These are phyloP conservation scores for Neria commutata DNA, from an alignment of 2,888 invertebrate species.

Conservation along the genomic window DNA sequence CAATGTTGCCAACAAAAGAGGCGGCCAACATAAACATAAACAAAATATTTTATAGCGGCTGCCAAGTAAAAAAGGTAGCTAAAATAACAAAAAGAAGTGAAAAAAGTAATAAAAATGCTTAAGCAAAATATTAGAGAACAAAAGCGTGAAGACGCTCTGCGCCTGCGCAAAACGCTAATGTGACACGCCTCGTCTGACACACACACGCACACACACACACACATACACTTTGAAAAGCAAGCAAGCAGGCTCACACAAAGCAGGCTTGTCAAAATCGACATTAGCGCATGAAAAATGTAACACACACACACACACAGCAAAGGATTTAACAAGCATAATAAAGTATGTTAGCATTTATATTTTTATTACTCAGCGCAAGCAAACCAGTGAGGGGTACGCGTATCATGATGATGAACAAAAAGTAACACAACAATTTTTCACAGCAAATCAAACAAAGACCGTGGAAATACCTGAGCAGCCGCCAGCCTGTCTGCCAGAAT, in stretches of 20 bases:
- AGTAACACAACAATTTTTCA: too few relatives aligned
- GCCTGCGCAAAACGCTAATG: conserved; percentile 19
- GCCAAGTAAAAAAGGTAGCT: background rate
- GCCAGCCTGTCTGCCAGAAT: too few relatives aligned
- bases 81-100: conserved; percentile 1
- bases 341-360: conserved; percentile 52
- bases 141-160: conserved; percentile 6
- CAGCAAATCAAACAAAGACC: background rate
- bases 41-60: conserved; percentile 16
- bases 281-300: conserved; percentile 56
- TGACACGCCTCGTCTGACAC: too few relatives aligned
- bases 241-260: too few relatives aligned
- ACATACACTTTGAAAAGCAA: too few relatives aligned
- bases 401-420: too few relatives aligned
- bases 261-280: conserved; percentile 52
- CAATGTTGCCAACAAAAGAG: conserved; percentile 20
- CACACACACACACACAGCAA: conserved; percentile 25
- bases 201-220: too few relatives aligned
- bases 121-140: background rate
- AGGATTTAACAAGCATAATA: conserved; percentile 47
- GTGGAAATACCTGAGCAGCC: background rate
- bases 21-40: conserved; percentile 13
- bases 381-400: conserved; percentile 4
- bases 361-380: conserved; percentile 45
- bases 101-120: background rate